phyloP scores from a whole-genome alignment of 2,113 vertebrate species.

The Archilochus colubris region DNA sequence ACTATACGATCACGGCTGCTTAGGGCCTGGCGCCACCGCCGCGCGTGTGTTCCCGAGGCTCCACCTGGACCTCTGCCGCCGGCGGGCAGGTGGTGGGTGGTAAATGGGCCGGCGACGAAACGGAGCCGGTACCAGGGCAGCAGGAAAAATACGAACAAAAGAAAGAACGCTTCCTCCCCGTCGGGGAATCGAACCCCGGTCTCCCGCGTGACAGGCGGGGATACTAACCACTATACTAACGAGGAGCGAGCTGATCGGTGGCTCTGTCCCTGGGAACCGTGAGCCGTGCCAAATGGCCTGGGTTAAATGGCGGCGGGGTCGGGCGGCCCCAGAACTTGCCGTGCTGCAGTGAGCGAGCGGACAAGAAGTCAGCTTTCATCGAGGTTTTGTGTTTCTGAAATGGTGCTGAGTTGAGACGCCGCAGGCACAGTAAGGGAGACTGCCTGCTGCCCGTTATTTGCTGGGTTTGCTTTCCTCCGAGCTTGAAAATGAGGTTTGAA shows the following conservation, averaged over 20 bases:
- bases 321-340: rapidly evolving
- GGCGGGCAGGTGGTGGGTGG: rapidly evolving
- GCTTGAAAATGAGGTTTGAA: neutral
- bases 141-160: no score
- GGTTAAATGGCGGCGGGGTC: rapidly evolving
- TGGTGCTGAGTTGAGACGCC: neutral
- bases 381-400: neutral
- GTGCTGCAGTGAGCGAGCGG: no score
- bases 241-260: neutral
- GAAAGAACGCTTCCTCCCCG: neutral
- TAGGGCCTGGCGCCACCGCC: neutral
- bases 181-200: neutral
- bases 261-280: no score
- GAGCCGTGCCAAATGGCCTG: no score
- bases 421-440: no score
- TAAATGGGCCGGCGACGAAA: rapidly evolving
- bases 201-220: conserved; percentile 68
- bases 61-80: rapidly evolving
- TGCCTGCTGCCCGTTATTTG: rapidly evolving
- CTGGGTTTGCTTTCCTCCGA: rapidly evolving
- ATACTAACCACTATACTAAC: conserved; percentile 67
- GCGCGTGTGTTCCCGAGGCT: rapidly evolving
- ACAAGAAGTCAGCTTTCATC: rapidly evolving
- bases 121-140: rapidly evolving
- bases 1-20: neutral